Conservation (phyloP, 2,888 invertebrate species). For the Melanargia galathea region DNA sequence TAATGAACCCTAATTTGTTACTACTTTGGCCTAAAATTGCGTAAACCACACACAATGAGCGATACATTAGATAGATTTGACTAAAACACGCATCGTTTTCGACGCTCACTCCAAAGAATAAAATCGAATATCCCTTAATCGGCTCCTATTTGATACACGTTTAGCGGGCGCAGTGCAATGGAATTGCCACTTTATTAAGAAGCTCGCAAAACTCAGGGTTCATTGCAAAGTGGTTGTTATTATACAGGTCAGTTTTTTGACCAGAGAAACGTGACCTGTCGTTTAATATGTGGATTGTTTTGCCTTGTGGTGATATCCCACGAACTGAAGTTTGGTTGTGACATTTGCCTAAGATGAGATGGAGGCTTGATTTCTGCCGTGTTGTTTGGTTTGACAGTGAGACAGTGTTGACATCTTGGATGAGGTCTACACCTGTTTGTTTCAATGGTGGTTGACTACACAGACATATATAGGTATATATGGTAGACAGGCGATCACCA, state of each 20-base stretch:
- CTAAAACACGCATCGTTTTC: neutral
- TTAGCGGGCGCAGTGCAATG: neutral
- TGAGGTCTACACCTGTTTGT: too few relatives aligned
- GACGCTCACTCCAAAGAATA: neutral
- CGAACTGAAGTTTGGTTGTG: conserved; percentile 27
- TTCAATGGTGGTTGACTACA: too few relatives aligned
- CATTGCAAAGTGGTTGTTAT: conserved; percentile 3
- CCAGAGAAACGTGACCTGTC: conserved; percentile 37
- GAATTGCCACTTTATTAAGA: conserved; percentile 5
- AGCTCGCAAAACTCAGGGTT: neutral
- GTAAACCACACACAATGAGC: conserved; percentile 34
- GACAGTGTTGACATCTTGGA: neutral
- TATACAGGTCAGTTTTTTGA: conserved; percentile 30
- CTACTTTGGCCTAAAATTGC: conserved; percentile 38
- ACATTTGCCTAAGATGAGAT: conserved; percentile 23
- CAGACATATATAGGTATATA: too few relatives aligned
- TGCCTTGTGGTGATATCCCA: conserved; percentile 28
- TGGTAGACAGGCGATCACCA: too few relatives aligned
- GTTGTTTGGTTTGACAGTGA: neutral
- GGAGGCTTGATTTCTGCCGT: conserved; percentile 11
- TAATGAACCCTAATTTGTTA: conserved; percentile 36
- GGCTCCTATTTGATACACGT: neutral
- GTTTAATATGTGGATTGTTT: conserved; percentile 27
- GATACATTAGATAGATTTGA: conserved; percentile 29
- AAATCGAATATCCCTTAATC: neutral